A percentile compares a stretch with the other conserved stretches of the same genome.
Conservation (phyloP, 92 coral and sea anemone genomes). For the Phenganax stokvisi region DNA sequence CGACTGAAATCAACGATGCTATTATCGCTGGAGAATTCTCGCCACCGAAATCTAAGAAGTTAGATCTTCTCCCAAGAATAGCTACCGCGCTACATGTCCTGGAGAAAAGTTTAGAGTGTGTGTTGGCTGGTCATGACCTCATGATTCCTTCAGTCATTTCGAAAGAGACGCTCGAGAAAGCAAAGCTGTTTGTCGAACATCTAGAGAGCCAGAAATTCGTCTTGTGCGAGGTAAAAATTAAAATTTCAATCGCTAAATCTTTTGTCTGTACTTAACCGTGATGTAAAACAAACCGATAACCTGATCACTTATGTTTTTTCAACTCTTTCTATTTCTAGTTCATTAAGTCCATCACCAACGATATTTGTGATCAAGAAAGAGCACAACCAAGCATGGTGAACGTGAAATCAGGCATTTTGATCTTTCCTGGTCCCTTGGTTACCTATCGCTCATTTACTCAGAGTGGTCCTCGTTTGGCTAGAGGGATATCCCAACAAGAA, state of each 20-base stretch:
- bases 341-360: neutral
- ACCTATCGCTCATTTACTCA: neutral
- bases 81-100: neutral
- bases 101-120: neutral
- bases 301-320: neutral
- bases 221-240: neutral
- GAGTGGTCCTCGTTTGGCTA: neutral
- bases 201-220: neutral
- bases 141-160: neutral
- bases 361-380: neutral
- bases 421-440: neutral
- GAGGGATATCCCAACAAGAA: neutral
- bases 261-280: neutral
- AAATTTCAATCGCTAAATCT: neutral
- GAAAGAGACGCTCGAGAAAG: neutral
- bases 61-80: conserved; percentile 1
- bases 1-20: conserved; percentile 12
- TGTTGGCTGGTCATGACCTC: neutral
- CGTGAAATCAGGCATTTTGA: neutral
- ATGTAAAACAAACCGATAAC: neutral
- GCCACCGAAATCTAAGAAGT: neutral
- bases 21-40: conserved; percentile 5
- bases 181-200: conserved; percentile 18
- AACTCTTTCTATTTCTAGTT: neutral
- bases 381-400: neutral